Conservation (phyloP, 2,888 invertebrate species). For the Opisthograptis luteolata region DNA sequence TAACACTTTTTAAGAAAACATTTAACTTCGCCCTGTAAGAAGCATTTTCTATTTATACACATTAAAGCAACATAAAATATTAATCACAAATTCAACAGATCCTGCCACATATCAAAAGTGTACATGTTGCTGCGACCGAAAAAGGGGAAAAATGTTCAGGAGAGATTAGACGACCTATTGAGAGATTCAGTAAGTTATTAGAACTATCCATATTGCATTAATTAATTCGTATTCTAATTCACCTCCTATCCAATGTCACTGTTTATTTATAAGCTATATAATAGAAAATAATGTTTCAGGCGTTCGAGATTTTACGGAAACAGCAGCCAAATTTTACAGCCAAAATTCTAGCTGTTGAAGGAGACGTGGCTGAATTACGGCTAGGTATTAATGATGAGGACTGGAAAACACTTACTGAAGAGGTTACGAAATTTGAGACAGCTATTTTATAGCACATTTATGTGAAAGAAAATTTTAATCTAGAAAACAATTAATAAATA, state of each 20-base stretch:
- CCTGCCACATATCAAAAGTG: slow-evolving; percentile 6
- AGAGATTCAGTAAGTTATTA: slow-evolving; percentile 13
- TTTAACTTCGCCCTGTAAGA: no score
- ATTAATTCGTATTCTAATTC: no score
- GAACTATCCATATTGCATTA: no score
- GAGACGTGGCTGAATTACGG: slow-evolving; percentile 10
- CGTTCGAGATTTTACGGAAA: slow-evolving; percentile 5
- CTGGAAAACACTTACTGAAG: slow-evolving; percentile 16
- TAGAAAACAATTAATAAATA: background rate
- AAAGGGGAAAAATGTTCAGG: slow-evolving; percentile 1
- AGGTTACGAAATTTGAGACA: slow-evolving; percentile 5
- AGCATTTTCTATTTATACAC: no score
- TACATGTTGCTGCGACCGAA: slow-evolving; percentile 1
- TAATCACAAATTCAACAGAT: background rate
- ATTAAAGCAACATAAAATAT: no score
- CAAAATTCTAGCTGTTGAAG: slow-evolving; percentile 15
- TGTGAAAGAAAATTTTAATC: no score
- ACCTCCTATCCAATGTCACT: no score
- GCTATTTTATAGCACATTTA: no score
- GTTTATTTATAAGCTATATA: background rate
- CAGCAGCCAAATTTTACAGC: slow-evolving; percentile 16
- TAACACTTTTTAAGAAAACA: no score
- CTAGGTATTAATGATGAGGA: slow-evolving; percentile 17
- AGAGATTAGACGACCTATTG: slow-evolving; percentile 1
- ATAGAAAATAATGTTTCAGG: slow-evolving; percentile 3